phyloP scores from a whole-genome alignment of 1,140 invertebrate species.

The Pseudomyrmex pallidus region DNA sequence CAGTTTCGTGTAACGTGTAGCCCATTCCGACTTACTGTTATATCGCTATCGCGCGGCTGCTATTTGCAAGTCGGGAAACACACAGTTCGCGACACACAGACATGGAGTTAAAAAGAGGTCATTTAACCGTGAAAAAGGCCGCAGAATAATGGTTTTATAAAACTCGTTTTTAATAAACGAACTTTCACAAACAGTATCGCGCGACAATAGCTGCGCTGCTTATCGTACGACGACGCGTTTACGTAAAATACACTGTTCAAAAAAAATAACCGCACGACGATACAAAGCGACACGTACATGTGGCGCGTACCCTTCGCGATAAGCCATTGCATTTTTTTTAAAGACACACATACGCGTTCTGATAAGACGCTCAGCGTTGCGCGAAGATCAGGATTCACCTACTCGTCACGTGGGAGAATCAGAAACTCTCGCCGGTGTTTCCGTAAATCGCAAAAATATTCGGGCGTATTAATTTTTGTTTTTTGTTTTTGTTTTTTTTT shows the following conservation, averaged over 20 bases:
- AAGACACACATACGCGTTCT: not conserved
- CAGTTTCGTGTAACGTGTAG: slow-evolving; percentile 10
- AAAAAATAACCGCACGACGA: not conserved
- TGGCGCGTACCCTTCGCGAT: not conserved
- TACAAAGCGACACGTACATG: not conserved
- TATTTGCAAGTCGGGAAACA: slow-evolving; percentile 36
- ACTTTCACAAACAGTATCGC: not conserved
- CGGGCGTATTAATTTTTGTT: not conserved
- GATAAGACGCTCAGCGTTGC: not conserved
- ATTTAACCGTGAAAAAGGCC: not conserved
- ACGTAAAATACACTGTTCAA: not conserved
- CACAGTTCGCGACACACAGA: not conserved
- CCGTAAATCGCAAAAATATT: not conserved
- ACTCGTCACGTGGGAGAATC: not conserved
- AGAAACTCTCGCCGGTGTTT: not conserved
- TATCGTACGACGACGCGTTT: not conserved
- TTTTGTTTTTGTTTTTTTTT: slow-evolving; percentile 13
- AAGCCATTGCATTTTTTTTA: slow-evolving; percentile 14
- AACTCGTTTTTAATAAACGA: slow-evolving; percentile 6
- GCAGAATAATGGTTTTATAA: not conserved
- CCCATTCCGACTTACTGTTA: slow-evolving; percentile 12
- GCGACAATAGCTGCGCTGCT: not conserved
- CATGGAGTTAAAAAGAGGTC: not conserved
- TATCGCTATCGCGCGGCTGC: not conserved
- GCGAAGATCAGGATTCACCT: not conserved